phyloP scores from a whole-genome alignment of 2,113 vertebrate species.

The Todiramphus saurophagus region DNA sequence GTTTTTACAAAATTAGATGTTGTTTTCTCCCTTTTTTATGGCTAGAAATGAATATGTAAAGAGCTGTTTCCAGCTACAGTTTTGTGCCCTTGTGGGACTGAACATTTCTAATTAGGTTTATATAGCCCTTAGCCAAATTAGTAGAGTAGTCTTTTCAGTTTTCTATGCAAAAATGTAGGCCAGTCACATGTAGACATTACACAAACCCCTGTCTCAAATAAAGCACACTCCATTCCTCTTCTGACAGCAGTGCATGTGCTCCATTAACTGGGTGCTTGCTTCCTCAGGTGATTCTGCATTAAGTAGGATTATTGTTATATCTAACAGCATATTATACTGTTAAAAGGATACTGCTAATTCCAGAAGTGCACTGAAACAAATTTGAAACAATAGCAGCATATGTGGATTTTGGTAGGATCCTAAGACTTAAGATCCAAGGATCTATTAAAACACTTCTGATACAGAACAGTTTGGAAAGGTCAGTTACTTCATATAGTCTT shows the following conservation, averaged over 20 bases:
- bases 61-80: slow-evolving; percentile 26
- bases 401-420: not conserved
- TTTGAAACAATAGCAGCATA: not conserved
- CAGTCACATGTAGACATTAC: slow-evolving; percentile 15
- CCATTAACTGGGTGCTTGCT: slow-evolving; percentile 36
- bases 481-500: not conserved
- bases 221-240: not conserved
- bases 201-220: slow-evolving; percentile 20
- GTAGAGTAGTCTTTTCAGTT: slow-evolving; percentile 19
- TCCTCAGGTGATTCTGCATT: slow-evolving; percentile 20
- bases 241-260: not conserved
- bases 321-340: not conserved
- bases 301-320: not conserved
- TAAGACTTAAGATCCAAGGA: not conserved
- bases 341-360: not conserved
- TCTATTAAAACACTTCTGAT: not conserved
- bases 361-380: not conserved
- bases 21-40: not conserved
- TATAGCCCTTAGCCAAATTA: slow-evolving; percentile 57
- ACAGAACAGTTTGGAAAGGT: not conserved
- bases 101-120: slow-evolving; percentile 63
- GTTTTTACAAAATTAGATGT: not conserved
- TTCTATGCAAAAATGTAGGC: slow-evolving; percentile 47
- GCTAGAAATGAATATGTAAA: slow-evolving; percentile 64
- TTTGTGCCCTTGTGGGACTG: slow-evolving; percentile 28